Evolutionary conservation across 2,113 vertebrate genomes (phyloP).

Genomic region (Chionomys nivalis): DNA sequence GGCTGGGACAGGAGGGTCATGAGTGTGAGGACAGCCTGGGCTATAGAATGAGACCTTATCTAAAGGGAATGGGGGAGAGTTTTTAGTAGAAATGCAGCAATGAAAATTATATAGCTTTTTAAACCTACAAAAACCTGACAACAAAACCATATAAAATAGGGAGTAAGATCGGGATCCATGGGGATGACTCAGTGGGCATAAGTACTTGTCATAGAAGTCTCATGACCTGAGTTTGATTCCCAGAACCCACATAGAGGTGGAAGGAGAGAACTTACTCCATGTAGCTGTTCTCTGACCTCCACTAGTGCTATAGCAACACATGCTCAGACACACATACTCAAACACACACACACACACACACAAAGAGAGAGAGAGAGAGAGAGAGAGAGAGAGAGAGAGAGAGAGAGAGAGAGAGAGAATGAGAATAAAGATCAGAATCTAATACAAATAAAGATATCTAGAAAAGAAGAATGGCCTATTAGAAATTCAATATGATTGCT

Average conservation of each 20-base stretch:
- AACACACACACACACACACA: not conserved
- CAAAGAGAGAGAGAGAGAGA: too few species aligned
- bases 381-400: too few species aligned
- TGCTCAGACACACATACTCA: not conserved
- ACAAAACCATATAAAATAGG: not conserved
- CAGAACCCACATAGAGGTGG: not conserved
- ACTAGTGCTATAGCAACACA: not conserved
- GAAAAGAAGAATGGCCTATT: conserved; percentile 27
- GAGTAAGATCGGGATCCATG: not conserved
- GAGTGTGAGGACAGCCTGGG: not conserved
- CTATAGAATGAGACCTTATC: not conserved
- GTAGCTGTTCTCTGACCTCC: not conserved
- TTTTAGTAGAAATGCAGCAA: not conserved
- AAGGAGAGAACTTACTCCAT: not conserved
- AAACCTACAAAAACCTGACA: not conserved
- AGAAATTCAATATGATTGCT: not conserved
- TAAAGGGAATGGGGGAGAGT: not conserved
- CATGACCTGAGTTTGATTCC: not conserved
- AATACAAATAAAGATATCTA: not conserved
- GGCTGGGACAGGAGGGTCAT: not conserved
- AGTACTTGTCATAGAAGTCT: not conserved
- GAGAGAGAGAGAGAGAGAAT: too few species aligned
- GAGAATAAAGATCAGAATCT: not conserved
- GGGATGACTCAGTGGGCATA: not conserved
- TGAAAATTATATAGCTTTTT: not conserved